Base-by-base conservation (phyloP, 2,797 vertebrate genomes). In the Muraenolepis orangiensis region DNA sequence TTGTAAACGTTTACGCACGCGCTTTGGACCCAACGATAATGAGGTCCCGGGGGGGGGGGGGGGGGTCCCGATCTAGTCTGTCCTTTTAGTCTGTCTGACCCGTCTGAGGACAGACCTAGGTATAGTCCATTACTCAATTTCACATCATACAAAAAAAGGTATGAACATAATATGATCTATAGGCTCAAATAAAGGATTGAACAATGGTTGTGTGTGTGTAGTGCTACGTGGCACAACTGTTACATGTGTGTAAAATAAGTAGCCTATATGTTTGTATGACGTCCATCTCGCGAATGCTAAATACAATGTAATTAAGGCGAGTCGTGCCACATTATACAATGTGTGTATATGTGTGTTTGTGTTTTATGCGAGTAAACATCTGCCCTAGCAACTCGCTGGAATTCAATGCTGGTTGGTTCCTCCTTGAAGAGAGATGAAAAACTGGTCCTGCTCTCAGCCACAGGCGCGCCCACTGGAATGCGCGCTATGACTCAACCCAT, bases 401-500 rank as follows among this genome's bases (percentile, higher is more conserved):
- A 46, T 40, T 75, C 16, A 66, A 2, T 1, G 2, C 18, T 72
- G 23, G 57, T 70, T 4, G 75, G 6, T 1, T 0, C 10, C 68
- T 68, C 18, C 18, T 66, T 46, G 28, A 10, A 36, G 75, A 10
- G 10, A 74, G 4, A 66, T 72, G 75, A 81, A 78, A 38, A 91
- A 90, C 85, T 40, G 74, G 88, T 89, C 76, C 34, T 77, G 77
- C 88, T 79, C 87, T 85, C 29, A 69, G 64, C 30, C 1, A 26
- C 29, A n/a, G 76, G 76, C 80, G 85, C 81, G 80, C 87, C 88
- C 85, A 78, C 26, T 82, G 71, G 86, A 87, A 87, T 87, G 77
- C 13, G 0, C 0, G 2, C 16, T 0, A 13, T 88, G 81, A 88
- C 71, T 87, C 78, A 89, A 64, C 64, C 16, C 28, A 71, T 73